These are phyloP conservation scores for Lucilia sericata DNA, from an alignment of 1,140 invertebrate genomes.

Conservation along the genomic window DNA sequence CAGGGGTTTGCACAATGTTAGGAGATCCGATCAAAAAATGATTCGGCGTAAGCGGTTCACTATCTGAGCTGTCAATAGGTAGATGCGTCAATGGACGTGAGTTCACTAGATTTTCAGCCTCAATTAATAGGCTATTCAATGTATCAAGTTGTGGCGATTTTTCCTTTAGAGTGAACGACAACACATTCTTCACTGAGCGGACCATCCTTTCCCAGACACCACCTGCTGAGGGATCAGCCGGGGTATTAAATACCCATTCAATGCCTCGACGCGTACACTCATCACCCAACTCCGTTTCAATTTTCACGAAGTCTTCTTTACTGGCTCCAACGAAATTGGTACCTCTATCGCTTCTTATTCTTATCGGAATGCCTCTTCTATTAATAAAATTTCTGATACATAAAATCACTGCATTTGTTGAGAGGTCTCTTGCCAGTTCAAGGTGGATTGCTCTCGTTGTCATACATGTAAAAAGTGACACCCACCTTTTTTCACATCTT, in stretches of 20 bases:
- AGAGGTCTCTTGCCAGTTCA: constrained; percentile 43
- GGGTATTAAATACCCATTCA: constrained; percentile 47
- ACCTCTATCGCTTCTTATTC: constrained; percentile 10
- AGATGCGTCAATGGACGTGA: constrained; percentile 55
- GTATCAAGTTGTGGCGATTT: constrained; percentile 51
- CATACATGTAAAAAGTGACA: background rate
- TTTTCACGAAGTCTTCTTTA: background rate
- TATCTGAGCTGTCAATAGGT: constrained; percentile 53
- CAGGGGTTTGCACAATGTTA: constrained; percentile 38
- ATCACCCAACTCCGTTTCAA: background rate
- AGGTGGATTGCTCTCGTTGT: constrained; percentile 46
- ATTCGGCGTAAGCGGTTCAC: constrained; percentile 48
- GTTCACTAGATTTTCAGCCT: constrained; percentile 54
- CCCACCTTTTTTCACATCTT: constrained; percentile 45
- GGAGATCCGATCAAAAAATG: constrained; percentile 45
- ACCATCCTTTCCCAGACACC: constrained; percentile 57
- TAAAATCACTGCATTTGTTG: constrained; percentile 45
- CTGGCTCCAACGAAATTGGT: constrained; percentile 47
- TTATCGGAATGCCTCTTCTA: constrained; percentile 32
- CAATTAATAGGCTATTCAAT: constrained; percentile 51
- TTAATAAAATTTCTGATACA: constrained; percentile 46
- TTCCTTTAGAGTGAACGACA: constrained; percentile 49
- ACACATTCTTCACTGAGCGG: constrained; percentile 51
- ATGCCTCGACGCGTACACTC: constrained; percentile 39
- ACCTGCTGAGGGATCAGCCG: constrained; percentile 45